These are phyloP conservation scores for Parnassius smintheus DNA, from an alignment of 2,888 invertebrate species.

Conservation along the genomic window DNA sequence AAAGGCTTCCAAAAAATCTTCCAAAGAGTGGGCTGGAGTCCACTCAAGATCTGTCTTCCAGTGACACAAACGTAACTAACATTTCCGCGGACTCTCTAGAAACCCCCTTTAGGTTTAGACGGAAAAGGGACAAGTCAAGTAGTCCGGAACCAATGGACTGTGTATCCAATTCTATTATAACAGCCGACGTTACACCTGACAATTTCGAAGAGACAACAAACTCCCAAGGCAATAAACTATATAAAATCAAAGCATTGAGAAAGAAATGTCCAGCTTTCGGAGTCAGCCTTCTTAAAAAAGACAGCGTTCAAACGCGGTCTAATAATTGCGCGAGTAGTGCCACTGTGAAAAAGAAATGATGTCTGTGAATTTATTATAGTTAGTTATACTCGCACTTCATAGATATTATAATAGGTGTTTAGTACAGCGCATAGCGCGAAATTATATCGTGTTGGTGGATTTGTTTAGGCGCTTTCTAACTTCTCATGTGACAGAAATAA, in stretches of 20 bases:
- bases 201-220: slow-evolving; percentile 71
- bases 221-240: slow-evolving; percentile 74
- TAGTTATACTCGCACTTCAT: slow-evolving; percentile 41
- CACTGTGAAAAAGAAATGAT: slow-evolving; percentile 78
- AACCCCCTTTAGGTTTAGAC: slow-evolving; percentile 66
- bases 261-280: slow-evolving; percentile 72
- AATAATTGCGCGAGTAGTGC: slow-evolving; percentile 67
- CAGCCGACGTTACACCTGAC: slow-evolving; percentile 69
- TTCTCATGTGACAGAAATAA: slow-evolving; percentile 51
- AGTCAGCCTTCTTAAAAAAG: slow-evolving; percentile 66
- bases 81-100: slow-evolving; percentile 74
- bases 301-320: slow-evolving; percentile 71
- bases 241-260: slow-evolving; percentile 73
- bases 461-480: slow-evolving; percentile 45
- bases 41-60: slow-evolving; percentile 71
- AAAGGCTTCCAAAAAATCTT: slow-evolving; percentile 64
- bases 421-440: slow-evolving; percentile 52
- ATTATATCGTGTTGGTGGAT: slow-evolving; percentile 45
- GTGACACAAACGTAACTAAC: slow-evolving; percentile 74
- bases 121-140: slow-evolving; percentile 70
- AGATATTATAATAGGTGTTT: slow-evolving; percentile 42
- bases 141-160: slow-evolving; percentile 77
- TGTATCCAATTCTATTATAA: slow-evolving; percentile 63
- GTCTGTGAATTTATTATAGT: slow-evolving; percentile 39
- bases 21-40: slow-evolving; percentile 57